These are phyloP conservation scores for Falco concolor DNA, from an alignment of 2,797 vertebrate species.

Conservation along the genomic window DNA sequence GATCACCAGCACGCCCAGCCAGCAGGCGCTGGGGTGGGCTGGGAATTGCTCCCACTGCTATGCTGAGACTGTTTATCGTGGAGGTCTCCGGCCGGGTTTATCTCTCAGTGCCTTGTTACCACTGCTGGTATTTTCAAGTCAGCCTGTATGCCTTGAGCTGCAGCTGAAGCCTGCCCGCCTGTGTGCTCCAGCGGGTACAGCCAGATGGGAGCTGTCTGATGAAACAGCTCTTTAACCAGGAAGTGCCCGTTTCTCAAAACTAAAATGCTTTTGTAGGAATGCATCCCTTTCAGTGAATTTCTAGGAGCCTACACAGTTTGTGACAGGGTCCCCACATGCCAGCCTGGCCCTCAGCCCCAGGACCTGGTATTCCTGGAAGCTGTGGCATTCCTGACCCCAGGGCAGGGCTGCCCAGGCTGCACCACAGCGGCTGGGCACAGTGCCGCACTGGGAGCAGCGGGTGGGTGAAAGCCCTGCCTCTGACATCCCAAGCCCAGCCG, in stretches of 20 bases:
- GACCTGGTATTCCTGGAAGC: not conserved
- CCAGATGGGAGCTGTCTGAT: accelerated
- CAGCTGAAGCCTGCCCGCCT: not conserved
- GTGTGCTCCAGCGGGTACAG: accelerated
- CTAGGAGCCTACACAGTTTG: not conserved
- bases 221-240: not conserved
- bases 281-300: not conserved
- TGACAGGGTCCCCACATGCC: not conserved
- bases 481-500: not conserved
- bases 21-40: not conserved
- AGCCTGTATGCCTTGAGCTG: not conserved
- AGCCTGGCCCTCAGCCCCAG: not conserved
- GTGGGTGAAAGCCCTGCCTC: accelerated
- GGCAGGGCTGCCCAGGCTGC: not conserved
- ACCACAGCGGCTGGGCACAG: accelerated
- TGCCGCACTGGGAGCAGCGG: not conserved
- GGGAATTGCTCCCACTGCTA: not conserved
- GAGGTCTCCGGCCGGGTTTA: not conserved
- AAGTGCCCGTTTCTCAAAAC: not conserved
- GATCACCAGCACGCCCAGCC: not conserved
- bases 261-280: not conserved
- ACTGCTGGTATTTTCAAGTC: not conserved
- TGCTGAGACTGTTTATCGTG: not conserved
- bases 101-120: not conserved
- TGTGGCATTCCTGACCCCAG: not conserved